Evolutionary conservation across 2,113 vertebrate species (phyloP).

Genomic region (Salvelinus fontinalis): DNA sequence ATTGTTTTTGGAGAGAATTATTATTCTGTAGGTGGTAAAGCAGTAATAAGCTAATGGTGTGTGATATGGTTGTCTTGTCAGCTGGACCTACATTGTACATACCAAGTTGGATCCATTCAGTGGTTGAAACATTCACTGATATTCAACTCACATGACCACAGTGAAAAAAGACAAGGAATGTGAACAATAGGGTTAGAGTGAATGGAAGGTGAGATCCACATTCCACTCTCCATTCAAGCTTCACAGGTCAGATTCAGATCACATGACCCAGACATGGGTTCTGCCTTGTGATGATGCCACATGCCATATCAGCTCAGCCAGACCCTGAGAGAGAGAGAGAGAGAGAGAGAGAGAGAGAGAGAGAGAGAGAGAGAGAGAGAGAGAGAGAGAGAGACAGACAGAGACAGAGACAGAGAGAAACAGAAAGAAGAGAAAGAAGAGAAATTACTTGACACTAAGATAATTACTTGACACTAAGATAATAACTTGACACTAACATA

Average conservation of each 20-base stretch:
- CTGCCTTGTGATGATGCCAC: not conserved
- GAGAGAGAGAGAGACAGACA: not conserved
- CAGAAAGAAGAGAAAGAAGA: too few relatives aligned
- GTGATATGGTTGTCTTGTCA: constrained; percentile 20
- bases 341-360: not conserved
- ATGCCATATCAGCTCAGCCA: not conserved
- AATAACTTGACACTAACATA: too few relatives aligned
- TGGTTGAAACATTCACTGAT: constrained; percentile 42
- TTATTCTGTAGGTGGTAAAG: too few relatives aligned
- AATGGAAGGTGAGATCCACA: constrained; percentile 39
- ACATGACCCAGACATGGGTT: constrained; percentile 35
- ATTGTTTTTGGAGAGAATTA: too few relatives aligned
- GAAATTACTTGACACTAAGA: too few relatives aligned
- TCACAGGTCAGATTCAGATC: constrained; percentile 41
- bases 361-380: not conserved
- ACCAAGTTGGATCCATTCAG: constrained; percentile 13
- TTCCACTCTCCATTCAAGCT: constrained; percentile 56
- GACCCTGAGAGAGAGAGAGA: not conserved
- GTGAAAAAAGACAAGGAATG: constrained; percentile 1
- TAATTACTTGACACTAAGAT: too few relatives aligned
- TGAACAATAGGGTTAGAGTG: constrained; percentile 40
- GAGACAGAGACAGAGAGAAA: too few relatives aligned
- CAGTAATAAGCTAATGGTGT: not conserved
- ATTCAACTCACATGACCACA: not conserved
- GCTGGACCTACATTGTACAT: constrained; percentile 30